Conservation (phyloP, 1,140 invertebrate species). For the Rhagoletis zephyria region DNA sequence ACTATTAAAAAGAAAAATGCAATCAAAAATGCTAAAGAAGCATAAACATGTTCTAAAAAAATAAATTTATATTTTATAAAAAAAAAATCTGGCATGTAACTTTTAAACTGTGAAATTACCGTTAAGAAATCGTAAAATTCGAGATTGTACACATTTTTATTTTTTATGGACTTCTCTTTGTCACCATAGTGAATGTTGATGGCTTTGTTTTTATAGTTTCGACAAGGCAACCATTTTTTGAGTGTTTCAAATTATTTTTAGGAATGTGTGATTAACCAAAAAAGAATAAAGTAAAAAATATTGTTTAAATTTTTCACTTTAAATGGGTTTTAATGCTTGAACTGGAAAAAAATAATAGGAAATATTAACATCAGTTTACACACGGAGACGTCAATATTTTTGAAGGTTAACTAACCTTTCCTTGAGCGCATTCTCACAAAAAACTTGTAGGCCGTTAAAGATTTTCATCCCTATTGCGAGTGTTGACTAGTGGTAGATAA, state of each 20-base stretch:
- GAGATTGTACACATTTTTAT: neutral
- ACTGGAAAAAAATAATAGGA: constrained; percentile 23
- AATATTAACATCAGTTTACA: neutral
- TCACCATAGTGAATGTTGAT: constrained; percentile 32
- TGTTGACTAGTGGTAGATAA: no score
- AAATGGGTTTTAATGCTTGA: neutral
- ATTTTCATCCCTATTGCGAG: no score
- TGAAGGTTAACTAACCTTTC: no score
- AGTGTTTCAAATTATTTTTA: constrained; percentile 34
- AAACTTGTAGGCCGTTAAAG: no score
- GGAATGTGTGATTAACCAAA: constrained; percentile 37
- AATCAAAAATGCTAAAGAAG: neutral
- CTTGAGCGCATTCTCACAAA: no score
- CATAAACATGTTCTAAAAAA: neutral
- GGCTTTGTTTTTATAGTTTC: constrained; percentile 14
- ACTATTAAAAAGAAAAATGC: neutral
- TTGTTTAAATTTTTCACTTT: constrained; percentile 27
- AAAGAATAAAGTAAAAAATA: constrained; percentile 28
- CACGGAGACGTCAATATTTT: neutral
- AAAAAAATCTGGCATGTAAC: neutral
- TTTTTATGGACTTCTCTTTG: constrained; percentile 26
- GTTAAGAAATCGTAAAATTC: neutral
- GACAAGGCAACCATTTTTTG: neutral
- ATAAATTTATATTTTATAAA: neutral
- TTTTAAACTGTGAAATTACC: constrained; percentile 14